These are phyloP conservation scores for Scatophagus argus DNA, from an alignment of 2,113 vertebrate genomes.

Conservation along the genomic window DNA sequence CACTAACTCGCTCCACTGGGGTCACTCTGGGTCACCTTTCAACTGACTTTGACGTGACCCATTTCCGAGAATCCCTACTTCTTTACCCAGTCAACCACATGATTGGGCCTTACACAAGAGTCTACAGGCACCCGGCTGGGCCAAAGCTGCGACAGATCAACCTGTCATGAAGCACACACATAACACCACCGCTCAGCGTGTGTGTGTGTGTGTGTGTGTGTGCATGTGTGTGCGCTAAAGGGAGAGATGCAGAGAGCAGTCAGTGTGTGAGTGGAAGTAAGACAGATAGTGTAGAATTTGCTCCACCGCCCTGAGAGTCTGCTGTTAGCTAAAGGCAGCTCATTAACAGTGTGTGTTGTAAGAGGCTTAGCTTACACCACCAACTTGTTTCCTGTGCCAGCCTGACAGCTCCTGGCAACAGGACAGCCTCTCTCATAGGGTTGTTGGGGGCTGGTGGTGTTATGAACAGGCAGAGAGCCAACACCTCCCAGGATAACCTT, in stretches of 20 bases:
- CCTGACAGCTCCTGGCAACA: constrained; percentile 77
- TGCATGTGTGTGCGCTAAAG: constrained; percentile 35
- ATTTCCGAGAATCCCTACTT: constrained; percentile 74
- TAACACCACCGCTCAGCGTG: not conserved
- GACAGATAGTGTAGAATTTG: constrained; percentile 53
- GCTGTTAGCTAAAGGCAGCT: constrained; percentile 79
- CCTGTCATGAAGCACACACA: constrained; percentile 59
- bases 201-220: not conserved
- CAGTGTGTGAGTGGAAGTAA: constrained; percentile 41
- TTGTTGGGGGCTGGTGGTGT: constrained; percentile 44
- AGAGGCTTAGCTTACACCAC: constrained; percentile 80
- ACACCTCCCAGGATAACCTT: constrained; percentile 72
- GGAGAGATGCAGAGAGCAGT: constrained; percentile 27
- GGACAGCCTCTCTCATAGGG: constrained; percentile 67
- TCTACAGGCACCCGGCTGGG: constrained; percentile 64
- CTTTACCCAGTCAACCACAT: constrained; percentile 72
- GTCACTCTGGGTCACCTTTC: constrained; percentile 69
- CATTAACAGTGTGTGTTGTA: constrained; percentile 79
- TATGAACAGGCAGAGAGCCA: constrained; percentile 73
- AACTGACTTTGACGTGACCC: constrained; percentile 78
- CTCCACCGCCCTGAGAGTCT: constrained; percentile 51
- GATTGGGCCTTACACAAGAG: constrained; percentile 73
- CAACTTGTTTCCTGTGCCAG: constrained; percentile 80
- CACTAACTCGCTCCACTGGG: constrained; percentile 57
- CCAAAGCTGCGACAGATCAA: constrained; percentile 76